Percentiles rank a stretch among this genome's conserved stretches.
Conservation (phyloP, 2,888 invertebrate genomes). For the Erynnis tages region DNA sequence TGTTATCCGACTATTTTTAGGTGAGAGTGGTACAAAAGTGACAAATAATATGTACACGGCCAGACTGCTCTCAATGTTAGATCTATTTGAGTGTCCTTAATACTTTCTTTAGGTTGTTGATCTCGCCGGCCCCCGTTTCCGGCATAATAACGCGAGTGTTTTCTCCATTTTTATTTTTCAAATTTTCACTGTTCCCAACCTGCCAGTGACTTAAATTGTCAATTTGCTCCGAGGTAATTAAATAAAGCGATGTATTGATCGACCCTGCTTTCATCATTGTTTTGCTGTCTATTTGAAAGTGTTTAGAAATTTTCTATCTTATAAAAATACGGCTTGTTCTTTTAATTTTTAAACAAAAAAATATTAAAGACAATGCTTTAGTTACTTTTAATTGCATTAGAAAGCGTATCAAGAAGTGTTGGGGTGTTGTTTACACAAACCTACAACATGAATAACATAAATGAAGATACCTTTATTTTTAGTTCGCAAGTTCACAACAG, state of each 20-base stretch:
- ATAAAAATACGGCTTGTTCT: no score
- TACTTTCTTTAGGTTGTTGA: conserved; percentile 32
- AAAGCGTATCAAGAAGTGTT: no score
- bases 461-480: conserved; percentile 15
- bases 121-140: conserved; percentile 31
- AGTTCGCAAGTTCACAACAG: conserved; percentile 22
- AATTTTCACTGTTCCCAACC: conserved; percentile 3
- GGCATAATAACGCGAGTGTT: conserved; percentile 19
- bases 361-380: no score
- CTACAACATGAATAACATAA: conserved; percentile 3
- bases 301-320: not conserved
- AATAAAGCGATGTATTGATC: conserved; percentile 10
- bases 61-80: conserved; percentile 18
- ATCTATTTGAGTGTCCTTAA: conserved; percentile 9
- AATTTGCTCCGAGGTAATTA: conserved; percentile 14
- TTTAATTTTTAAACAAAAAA: no score
- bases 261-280: not conserved
- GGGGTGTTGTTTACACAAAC: no score
- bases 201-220: conserved; percentile 4
- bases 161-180: conserved; percentile 15
- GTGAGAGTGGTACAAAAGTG: conserved; percentile 32
- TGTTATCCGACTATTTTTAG: conserved; percentile 65
- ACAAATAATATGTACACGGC: conserved; percentile 25
- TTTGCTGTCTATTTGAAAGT: not conserved
- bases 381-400: no score